Conservation (phyloP, 2,797 vertebrate species). For the Gambelia wislizenii region DNA sequence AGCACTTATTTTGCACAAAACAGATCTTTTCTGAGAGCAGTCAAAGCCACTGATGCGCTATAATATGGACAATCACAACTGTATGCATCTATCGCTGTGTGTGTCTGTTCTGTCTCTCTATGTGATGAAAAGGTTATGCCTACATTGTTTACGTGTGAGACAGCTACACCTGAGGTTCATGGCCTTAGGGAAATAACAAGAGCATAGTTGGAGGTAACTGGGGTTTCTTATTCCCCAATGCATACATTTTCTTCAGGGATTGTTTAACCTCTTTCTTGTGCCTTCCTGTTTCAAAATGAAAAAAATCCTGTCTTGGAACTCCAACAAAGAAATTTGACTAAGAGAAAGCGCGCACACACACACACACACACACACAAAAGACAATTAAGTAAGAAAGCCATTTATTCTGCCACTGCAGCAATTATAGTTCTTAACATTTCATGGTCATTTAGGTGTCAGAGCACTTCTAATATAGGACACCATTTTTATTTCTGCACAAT, state of each 20-base stretch:
- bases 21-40: conserved; percentile 11
- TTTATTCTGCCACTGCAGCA: background rate
- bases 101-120: background rate
- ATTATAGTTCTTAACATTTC: conserved; percentile 9
- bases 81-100: background rate
- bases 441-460: accelerated
- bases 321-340: background rate
- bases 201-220: conserved; percentile 15
- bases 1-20: background rate
- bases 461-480: conserved; percentile 5
- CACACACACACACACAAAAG: background rate
- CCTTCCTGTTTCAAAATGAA: conserved; percentile 32
- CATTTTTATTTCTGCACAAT: background rate
- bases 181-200: conserved; percentile 41
- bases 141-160: conserved; percentile 24
- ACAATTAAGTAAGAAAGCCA: background rate
- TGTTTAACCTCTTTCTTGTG: conserved; percentile 25
- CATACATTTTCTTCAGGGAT: conserved; percentile 3
- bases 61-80: background rate
- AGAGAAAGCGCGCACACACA: background rate
- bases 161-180: conserved; percentile 35
- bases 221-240: conserved; percentile 6
- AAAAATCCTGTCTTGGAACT: background rate
- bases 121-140: background rate
- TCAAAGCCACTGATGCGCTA: conserved; percentile 26